Conservation (phyloP, 2,888 invertebrate species). For the Sthenelais limicola region DNA sequence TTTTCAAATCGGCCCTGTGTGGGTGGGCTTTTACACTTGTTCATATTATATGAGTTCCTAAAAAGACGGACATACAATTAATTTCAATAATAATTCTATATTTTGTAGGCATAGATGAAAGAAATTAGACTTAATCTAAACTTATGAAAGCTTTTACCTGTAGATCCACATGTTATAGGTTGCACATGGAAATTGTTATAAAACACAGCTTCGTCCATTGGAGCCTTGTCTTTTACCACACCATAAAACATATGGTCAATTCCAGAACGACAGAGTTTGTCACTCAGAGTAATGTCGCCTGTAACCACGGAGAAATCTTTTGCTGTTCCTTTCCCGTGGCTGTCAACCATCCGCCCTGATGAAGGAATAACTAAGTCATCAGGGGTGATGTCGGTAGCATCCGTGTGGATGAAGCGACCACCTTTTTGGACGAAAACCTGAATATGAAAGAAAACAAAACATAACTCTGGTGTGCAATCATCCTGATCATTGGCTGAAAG, state of each 20-base stretch:
- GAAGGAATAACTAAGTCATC: neutral
- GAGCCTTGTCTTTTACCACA: neutral
- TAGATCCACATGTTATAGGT: too few species aligned
- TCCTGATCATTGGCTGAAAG: too few species aligned
- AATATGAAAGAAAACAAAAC: too few species aligned
- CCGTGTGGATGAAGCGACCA: neutral
- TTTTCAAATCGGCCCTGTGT: too few species aligned
- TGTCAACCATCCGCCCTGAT: neutral
- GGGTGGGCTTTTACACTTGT: too few species aligned
- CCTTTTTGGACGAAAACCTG: constrained; percentile 13
- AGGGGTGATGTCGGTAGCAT: constrained; percentile 9
- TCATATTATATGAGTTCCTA: too few species aligned
- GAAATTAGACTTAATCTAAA: too few species aligned
- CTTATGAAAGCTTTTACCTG: too few species aligned
- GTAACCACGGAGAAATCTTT: neutral
- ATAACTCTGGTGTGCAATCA: too few species aligned
- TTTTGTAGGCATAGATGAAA: too few species aligned
- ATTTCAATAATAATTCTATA: too few species aligned
- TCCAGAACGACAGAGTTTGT: neutral
- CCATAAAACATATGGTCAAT: constrained; percentile 13
- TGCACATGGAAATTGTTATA: constrained; percentile 5
- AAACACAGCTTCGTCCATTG: neutral
- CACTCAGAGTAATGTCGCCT: neutral
- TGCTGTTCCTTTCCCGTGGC: neutral
- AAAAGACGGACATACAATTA: too few species aligned